Base-by-base conservation (phyloP, 2,888 invertebrate genomes). In the Lasiommata megera region DNA sequence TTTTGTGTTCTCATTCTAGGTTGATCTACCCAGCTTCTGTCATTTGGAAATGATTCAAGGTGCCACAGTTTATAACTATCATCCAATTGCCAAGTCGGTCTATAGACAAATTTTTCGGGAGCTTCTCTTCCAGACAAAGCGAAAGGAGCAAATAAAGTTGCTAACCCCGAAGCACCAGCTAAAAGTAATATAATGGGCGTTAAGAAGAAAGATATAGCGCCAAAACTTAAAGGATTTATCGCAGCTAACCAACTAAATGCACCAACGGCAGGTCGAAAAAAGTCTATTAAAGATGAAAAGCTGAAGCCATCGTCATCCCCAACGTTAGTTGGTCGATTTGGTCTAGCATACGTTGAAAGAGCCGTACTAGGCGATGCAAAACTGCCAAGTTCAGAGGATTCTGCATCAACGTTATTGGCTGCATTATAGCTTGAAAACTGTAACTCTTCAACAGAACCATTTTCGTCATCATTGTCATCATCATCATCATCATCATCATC, bases 71-170 rank as follows among this genome's bases (percentile, higher is more conserved):
- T 92, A 28, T 92, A 83, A 48, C 87, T 77, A 34, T 92, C 84
- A 70, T 93, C 92, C 92, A 92, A 93, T 64, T 89, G 91, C 92
- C 93, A 92, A 12, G 91, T 85, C 17, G 93, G 92, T 44, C 74
- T 84, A 59, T 90, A 84, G 1, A 84, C 58, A 68, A 79, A 73
- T 60, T 79, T 57, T 68, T 85, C 79, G 7, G 88, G 84, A 16
- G 88, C 82, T 68, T 88, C 80, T 65, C 91, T 79, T 1, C 78
- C 90, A 44, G 84, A 86, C 0, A 94, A 83, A 65, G 93, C 90
- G 92, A 92, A 94, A 0, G 94, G 94, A 56, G 94, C 92, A 62
- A 94, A 79, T 43, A 94, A 87, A 0, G 94, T 88, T 0, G 93
- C 91, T 12, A 93, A 73, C 0, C 94, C 92, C 11, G 94, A 92